Evolutionary conservation across 2,797 vertebrate species (phyloP), one percentile per base, ranked within the genome.

Genomic region (Takifugu rubripes): DNA sequence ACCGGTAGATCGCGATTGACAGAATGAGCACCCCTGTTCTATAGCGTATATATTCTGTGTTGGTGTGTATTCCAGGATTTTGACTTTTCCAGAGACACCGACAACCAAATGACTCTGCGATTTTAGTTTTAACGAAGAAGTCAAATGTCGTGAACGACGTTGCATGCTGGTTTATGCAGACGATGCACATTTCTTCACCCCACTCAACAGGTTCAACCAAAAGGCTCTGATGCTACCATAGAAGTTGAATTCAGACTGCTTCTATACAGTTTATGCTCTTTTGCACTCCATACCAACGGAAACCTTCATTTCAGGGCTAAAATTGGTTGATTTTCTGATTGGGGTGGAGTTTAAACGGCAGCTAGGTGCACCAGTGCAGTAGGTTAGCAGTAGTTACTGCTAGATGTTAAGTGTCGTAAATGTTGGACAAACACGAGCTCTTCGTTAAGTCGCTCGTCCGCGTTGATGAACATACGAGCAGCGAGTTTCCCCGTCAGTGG

Each of bases 391-490:
- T 1, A 9, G 43, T n/a, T n/a, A 16, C 10, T 36, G 31, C 24
- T 56, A 63, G 53, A 51, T 59, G 36, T 50, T 49, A 46, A 26
- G 29, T 33, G 29, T n/a, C 36, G 68, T 14, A 10, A 40, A 14
- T 3, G 36, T 1, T 6, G 36, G 36, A 3, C 11, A 14, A 40
- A 40, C 14, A 14, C 4, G 29, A 47, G 33, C 68, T 58, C 27
- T 66, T 62, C 42, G 21, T 21, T 21, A 21, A 21, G 21, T 21
- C 21, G 5, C 11, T 55, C 15, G 36, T 62, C 21, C 57, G 43
- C 51, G 48, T 52, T 42, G 25, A 51, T 56, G 56, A 14, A 51
- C n/a, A 31, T 49, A 17, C 7, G 40, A 69, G 31, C 16, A 67
- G 24, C 61, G 5, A n/a, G 25, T 15, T 66, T 15, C 50, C 25